Percentiles rank a stretch among this genome's conserved stretches.
phyloP scores from a whole-genome alignment of 2,888 invertebrate genomes.

The Aelia acuminata region DNA sequence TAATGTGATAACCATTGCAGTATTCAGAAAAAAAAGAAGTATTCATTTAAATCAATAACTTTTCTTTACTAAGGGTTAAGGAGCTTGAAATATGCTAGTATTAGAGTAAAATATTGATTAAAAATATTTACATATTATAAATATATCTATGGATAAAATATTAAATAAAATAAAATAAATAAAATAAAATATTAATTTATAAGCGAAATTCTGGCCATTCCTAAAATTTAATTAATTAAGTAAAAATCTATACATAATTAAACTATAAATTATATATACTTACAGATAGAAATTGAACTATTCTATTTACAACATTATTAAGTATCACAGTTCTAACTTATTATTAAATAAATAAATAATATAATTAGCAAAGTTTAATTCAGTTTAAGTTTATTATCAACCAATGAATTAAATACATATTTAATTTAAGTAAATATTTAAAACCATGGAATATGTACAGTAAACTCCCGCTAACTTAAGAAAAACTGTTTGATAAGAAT shows the following conservation, averaged over 20 bases:
- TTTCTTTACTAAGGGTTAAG: background rate
- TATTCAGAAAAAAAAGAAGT: background rate
- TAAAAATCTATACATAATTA: background rate
- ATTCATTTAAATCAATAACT: background rate
- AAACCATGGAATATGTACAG: too few species aligned
- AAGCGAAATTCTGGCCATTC: too few species aligned
- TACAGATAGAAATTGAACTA: background rate
- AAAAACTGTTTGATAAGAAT: too few species aligned
- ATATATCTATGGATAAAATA: background rate
- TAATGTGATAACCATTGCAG: background rate
- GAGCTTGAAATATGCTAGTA: background rate
- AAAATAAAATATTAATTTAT: too few species aligned
- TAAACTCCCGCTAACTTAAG: too few species aligned
- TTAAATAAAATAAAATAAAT: background rate
- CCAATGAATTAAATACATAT: too few species aligned
- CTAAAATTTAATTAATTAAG: background rate
- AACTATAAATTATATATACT: background rate
- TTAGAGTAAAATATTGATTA: background rate
- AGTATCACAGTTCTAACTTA: conserved; percentile 5
- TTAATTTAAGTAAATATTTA: too few species aligned
- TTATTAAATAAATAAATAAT: background rate
- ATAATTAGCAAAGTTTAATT: too few species aligned
- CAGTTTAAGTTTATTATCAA: too few species aligned
- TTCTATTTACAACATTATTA: background rate
- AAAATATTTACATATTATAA: background rate